These are phyloP conservation scores for Hippocampus abdominalis DNA, from an alignment of 2,113 vertebrate genomes.

Conservation along the genomic window DNA sequence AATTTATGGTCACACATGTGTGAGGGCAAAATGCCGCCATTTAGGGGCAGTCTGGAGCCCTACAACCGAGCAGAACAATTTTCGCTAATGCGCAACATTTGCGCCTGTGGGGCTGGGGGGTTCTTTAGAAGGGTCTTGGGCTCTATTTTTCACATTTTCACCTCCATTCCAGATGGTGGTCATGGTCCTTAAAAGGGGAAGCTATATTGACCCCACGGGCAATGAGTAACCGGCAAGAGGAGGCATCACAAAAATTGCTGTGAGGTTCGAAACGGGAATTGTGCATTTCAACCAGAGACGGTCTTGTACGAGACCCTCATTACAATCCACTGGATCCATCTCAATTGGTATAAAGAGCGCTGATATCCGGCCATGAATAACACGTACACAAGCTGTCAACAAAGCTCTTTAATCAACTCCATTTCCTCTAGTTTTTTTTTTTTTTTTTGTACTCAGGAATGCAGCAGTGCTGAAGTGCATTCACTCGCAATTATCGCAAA, in stretches of 20 bases:
- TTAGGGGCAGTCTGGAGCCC: too few species aligned
- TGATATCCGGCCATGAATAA: constrained; percentile 32
- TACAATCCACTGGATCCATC: constrained; percentile 45
- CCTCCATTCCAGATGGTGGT: too few species aligned
- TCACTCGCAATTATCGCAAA: background rate
- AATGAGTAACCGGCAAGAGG: background rate
- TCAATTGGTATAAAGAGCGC: constrained; percentile 34
- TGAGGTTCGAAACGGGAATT: constrained; percentile 52
- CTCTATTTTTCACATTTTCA: too few species aligned
- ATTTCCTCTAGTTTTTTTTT: background rate
- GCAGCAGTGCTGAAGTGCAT: background rate
- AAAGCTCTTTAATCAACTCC: constrained; percentile 1
- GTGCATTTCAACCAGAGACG: constrained; percentile 41
- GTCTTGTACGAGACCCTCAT: constrained; percentile 8
- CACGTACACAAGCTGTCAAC: constrained; percentile 12
- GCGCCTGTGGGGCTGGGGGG: too few species aligned
- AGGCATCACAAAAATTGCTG: background rate
- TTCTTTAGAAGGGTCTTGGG: too few species aligned
- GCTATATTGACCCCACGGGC: too few species aligned
- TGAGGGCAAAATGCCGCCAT: too few species aligned
- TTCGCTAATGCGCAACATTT: too few species aligned
- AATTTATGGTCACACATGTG: too few species aligned
- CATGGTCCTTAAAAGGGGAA: too few species aligned
- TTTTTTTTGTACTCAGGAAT: background rate
- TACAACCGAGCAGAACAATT: too few species aligned